phyloP scores from a whole-genome alignment of 2,888 invertebrate genomes.

The Deroplatys truncata region DNA sequence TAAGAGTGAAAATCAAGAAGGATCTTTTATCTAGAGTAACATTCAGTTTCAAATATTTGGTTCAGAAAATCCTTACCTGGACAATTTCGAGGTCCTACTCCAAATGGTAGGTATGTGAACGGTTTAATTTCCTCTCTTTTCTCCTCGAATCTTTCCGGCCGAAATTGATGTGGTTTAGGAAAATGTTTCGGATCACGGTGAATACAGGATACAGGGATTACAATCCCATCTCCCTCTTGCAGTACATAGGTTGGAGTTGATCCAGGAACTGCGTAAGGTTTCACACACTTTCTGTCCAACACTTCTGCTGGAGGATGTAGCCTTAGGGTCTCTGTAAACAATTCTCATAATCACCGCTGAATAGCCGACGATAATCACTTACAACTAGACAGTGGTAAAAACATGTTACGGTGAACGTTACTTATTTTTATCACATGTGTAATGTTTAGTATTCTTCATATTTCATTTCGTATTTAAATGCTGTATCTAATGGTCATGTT shows the following conservation, averaged over 20 bases:
- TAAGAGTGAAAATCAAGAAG: too few species aligned
- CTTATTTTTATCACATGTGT: too few species aligned
- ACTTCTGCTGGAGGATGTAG: conserved; percentile 49
- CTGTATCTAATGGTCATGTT: too few species aligned
- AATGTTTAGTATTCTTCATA: too few species aligned
- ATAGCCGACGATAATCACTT: too few species aligned
- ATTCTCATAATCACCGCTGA: neutral
- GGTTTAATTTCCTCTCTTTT: conserved; percentile 7
- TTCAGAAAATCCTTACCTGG: conserved; percentile 46
- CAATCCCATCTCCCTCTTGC: conserved; percentile 28
- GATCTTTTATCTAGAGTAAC: too few species aligned
- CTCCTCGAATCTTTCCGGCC: conserved; percentile 38
- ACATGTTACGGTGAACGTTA: neutral
- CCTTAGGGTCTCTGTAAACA: conserved; percentile 47
- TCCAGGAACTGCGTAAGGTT: conserved; percentile 43
- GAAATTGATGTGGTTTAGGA: conserved; percentile 38
- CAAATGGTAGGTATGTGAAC: conserved; percentile 51
- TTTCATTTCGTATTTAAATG: too few species aligned
- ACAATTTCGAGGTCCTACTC: conserved; percentile 58
- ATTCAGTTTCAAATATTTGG: too few species aligned
- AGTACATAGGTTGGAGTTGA: neutral
- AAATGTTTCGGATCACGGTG: conserved; percentile 9
- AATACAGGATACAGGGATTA: conserved; percentile 32
- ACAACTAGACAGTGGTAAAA: neutral
- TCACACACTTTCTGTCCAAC: conserved; percentile 50